phyloP scores from a whole-genome alignment of 64 coral and sea anemone species.

The Pocillopora verrucosa region DNA sequence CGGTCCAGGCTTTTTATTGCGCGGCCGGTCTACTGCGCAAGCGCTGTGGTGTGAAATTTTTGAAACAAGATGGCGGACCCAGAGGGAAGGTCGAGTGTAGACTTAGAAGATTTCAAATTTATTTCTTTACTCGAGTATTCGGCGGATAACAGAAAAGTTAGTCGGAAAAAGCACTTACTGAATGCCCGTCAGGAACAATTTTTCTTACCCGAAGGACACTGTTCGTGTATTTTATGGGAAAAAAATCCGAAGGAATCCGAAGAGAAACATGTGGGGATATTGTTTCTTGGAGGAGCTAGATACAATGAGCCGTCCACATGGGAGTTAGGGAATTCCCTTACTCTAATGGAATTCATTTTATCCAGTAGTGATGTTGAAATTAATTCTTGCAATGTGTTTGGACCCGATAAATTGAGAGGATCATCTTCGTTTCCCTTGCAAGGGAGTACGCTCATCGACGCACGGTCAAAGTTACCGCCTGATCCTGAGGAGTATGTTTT shows the following conservation, averaged over 20 bases:
- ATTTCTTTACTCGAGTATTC: background rate
- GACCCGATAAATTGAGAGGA: too few relatives aligned
- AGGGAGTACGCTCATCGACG: background rate
- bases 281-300: background rate
- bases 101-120: background rate
- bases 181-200: background rate
- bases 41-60: too few relatives aligned
- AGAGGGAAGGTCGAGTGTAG: background rate
- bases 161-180: background rate
- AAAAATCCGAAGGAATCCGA: background rate
- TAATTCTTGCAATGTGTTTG: too few relatives aligned
- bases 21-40: too few relatives aligned
- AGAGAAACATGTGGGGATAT: background rate
- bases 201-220: slow-evolving; percentile 14
- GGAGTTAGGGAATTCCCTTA: too few relatives aligned
- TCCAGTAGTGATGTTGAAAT: too few relatives aligned
- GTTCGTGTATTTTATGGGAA: slow-evolving; percentile 17
- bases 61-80: too few relatives aligned
- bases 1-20: too few relatives aligned
- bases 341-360: background rate
- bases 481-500: background rate
- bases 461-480: background rate
- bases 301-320: background rate
- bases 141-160: slow-evolving; percentile 3
- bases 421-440: too few relatives aligned